Evolutionary conservation across 1,140 invertebrate genomes (phyloP).

Genomic region (Babylonia areolata): DNA sequence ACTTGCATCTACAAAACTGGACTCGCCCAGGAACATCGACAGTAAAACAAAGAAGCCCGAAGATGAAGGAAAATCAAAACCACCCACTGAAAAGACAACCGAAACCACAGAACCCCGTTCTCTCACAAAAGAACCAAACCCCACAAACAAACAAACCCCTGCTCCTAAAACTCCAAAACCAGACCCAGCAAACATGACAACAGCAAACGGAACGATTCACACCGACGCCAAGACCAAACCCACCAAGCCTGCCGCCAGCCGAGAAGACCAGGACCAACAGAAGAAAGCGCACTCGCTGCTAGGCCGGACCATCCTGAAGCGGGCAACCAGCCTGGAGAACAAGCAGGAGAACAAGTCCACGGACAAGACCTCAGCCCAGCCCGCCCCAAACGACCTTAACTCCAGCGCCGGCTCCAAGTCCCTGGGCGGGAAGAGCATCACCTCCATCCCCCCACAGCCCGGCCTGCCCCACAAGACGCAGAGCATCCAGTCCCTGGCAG

Average conservation of each 20-base stretch:
- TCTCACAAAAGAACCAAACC: not conserved
- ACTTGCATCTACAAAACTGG: not conserved
- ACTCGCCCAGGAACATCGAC: not conserved
- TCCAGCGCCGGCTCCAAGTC: not conserved
- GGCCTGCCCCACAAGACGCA: slow-evolving; percentile 37
- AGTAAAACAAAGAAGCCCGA: not conserved
- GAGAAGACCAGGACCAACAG: not conserved
- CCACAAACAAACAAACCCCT: not conserved
- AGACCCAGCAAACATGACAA: not conserved
- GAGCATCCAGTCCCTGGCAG: slow-evolving; percentile 44
- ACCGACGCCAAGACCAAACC: not conserved
- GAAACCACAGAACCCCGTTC: not conserved
- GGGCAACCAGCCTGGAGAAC: no score
- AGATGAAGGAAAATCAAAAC: not conserved
- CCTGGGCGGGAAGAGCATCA: not conserved
- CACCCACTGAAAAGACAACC: not conserved
- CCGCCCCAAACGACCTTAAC: not conserved
- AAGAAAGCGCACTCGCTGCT: slow-evolving; percentile 12
- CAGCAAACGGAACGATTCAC: not conserved
- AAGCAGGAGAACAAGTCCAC: not conserved
- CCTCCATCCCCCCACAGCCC: not conserved
- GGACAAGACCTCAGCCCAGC: not conserved
- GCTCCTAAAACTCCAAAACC: not conserved
- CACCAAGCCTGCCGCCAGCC: not conserved
- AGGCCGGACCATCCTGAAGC: not conserved